Evolutionary conservation across 2,888 invertebrate species (phyloP).

Genomic region (Orchesellides sinensis): DNA sequence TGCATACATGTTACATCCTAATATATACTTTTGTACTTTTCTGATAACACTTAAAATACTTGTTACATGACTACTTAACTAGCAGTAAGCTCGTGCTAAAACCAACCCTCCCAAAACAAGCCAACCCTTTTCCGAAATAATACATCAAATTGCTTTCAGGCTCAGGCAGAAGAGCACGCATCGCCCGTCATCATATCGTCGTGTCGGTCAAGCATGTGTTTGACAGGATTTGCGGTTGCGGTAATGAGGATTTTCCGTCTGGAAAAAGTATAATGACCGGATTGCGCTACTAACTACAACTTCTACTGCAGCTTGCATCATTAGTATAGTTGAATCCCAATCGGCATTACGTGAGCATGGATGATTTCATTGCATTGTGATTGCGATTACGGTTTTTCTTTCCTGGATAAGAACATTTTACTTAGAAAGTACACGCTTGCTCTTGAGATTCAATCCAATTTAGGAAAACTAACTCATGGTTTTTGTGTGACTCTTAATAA

Average conservation of each 20-base stretch:
- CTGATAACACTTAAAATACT: neutral
- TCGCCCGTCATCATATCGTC: too few species aligned
- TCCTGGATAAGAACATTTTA: neutral
- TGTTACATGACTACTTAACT: neutral
- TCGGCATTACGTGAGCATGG: conserved; percentile 11
- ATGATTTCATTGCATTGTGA: neutral
- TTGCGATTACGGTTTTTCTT: neutral
- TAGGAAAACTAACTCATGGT: too few species aligned
- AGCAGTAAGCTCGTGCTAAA: neutral
- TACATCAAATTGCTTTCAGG: conserved; percentile 29
- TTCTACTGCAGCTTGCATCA: neutral
- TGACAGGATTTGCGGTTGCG: conserved; percentile 16
- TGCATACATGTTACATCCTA: neutral
- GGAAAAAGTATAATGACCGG: neutral
- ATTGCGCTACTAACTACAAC: too few species aligned
- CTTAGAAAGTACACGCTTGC: neutral
- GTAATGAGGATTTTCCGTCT: conserved; percentile 1
- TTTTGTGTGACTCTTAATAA: too few species aligned
- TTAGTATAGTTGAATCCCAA: conserved; percentile 2
- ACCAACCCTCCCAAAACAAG: neutral
- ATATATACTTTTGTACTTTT: neutral
- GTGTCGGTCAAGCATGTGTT: neutral
- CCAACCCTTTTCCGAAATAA: neutral
- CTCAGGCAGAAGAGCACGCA: conserved; percentile 1
- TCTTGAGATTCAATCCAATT: neutral